phyloP scores from a whole-genome alignment of 37 sponge, comb jelly and placozoan species.

The Axinella damicornis region DNA sequence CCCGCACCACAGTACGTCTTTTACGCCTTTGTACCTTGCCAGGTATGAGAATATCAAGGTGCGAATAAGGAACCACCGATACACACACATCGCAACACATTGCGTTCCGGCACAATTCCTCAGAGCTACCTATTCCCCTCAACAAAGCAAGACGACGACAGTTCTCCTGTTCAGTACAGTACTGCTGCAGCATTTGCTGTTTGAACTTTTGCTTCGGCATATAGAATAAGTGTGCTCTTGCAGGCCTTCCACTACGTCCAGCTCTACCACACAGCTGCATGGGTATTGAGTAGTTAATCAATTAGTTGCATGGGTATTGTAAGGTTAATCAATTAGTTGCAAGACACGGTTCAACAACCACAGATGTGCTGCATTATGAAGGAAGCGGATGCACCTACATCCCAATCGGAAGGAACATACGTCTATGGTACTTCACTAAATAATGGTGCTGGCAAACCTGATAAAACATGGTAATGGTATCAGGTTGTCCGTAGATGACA shows the following conservation, averaged over 20 bases:
- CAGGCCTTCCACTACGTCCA: background rate
- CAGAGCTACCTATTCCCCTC: background rate
- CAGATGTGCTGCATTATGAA: too few species aligned
- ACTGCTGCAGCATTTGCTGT: too few species aligned
- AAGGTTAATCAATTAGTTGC: too few species aligned
- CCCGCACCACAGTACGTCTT: too few species aligned
- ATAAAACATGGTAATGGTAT: background rate
- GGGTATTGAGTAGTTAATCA: background rate
- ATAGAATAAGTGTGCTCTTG: background rate
- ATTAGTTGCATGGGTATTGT: too few species aligned
- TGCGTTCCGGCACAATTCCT: too few species aligned
- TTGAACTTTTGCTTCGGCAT: background rate
- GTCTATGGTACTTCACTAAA: background rate
- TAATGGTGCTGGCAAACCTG: background rate
- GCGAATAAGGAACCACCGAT: background rate
- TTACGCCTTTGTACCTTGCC: background rate
- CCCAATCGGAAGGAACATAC: too few species aligned
- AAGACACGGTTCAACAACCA: too few species aligned
- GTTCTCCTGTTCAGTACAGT: background rate
- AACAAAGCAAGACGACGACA: background rate
- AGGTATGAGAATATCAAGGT: background rate
- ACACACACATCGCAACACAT: too few species aligned
- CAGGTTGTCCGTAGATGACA: constrained; percentile 1
- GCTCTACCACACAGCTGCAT: constrained; percentile 8
- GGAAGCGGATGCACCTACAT: too few species aligned